Percentiles rank a stretch among this genome's conserved stretches.
Evolutionary conservation across 2,888 invertebrate genomes (phyloP).

Genomic region (Allolobophora icterica): DNA sequence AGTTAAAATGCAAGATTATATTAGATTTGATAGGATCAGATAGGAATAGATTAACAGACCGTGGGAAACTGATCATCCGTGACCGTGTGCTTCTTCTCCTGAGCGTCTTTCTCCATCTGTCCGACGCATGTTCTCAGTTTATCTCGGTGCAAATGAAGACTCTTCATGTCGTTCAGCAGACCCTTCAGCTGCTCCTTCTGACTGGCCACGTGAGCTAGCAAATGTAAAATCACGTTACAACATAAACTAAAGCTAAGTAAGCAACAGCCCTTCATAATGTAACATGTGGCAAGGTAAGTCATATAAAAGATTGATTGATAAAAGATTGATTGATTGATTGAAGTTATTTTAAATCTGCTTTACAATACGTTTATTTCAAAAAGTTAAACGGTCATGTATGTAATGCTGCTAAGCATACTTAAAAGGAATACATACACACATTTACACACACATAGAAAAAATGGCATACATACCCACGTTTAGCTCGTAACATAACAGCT

Average conservation of each 20-base stretch:
- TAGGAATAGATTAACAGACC: background rate
- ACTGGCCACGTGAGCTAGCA: background rate
- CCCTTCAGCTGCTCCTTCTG: constrained; percentile 3
- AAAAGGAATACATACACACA: too few species aligned
- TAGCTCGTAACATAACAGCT: too few species aligned
- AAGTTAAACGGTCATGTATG: too few species aligned
- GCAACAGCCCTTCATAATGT: background rate
- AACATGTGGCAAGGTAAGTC: background rate
- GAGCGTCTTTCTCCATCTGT: constrained; percentile 11
- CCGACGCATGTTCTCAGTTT: background rate
- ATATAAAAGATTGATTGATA: too few species aligned
- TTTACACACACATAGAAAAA: too few species aligned
- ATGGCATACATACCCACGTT: too few species aligned
- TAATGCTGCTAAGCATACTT: too few species aligned
- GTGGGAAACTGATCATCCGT: background rate
- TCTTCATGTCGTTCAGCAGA: background rate
- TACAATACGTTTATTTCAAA: too few species aligned
- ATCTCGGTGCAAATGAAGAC: background rate
- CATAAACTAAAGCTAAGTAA: too few species aligned
- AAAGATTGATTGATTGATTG: too few species aligned
- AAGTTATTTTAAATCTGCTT: too few species aligned
- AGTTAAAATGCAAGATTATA: background rate
- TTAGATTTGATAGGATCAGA: background rate
- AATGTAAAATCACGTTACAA: background rate
- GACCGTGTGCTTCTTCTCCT: background rate